phyloP scores from a whole-genome alignment of 2,113 vertebrate species.

The Geococcyx californianus region DNA sequence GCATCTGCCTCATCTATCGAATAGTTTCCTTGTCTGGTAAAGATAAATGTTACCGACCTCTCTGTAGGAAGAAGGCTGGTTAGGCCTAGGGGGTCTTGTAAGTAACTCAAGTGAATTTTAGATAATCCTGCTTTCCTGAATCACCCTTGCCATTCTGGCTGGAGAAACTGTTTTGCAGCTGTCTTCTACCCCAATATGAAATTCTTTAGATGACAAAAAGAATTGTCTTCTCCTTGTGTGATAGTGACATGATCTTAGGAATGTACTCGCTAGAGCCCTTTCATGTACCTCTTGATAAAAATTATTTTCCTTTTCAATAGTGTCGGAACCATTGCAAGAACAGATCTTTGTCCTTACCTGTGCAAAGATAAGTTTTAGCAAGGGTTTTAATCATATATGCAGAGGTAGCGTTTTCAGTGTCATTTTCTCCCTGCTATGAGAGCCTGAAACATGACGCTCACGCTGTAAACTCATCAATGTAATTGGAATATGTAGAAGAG shows the following conservation, averaged over 20 bases:
- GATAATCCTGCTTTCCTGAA: neutral
- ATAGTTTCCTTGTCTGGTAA: conserved; percentile 12
- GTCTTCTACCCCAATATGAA: neutral
- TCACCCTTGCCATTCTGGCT: neutral
- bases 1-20: conserved; percentile 24
- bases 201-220: neutral
- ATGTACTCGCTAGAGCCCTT: neutral
- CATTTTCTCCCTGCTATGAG: neutral
- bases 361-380: neutral
- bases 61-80: neutral
- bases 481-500: conserved; percentile 37
- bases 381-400: neutral
- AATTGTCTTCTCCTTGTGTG: neutral
- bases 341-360: neutral
- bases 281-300: neutral
- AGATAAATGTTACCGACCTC: conserved; percentile 30
- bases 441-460: neutral
- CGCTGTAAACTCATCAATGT: conserved; percentile 17
- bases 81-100: neutral
- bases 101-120: neutral
- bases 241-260: neutral
- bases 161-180: neutral
- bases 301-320: neutral
- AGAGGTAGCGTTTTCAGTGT: neutral
- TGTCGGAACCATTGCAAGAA: neutral